Evolutionary conservation across 2,113 vertebrate species (phyloP).

Genomic region (Alligator sinensis): DNA sequence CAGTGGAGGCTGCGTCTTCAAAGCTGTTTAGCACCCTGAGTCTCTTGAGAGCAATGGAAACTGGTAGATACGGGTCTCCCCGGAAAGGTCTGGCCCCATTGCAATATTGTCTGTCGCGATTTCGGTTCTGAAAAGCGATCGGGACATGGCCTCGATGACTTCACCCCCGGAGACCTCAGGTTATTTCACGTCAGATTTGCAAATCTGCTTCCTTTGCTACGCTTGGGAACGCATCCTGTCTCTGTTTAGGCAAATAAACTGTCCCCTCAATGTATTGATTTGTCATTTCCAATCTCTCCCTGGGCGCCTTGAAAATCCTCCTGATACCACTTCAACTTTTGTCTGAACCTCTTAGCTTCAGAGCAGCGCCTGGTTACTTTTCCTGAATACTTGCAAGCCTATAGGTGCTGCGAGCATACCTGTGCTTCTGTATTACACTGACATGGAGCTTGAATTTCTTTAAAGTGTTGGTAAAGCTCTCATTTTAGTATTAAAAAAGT

Average conservation of each 20-base stretch:
- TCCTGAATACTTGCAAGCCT: conserved; percentile 40
- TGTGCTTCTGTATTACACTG: conserved; percentile 3
- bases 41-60: neutral
- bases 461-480: conserved; percentile 18
- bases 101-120: neutral
- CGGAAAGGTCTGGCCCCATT: neutral
- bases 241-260: conserved; percentile 7
- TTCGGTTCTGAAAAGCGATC: conserved; percentile 8
- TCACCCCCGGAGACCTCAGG: neutral
- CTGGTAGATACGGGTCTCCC: neutral
- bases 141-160: neutral
- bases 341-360: conserved; percentile 41
- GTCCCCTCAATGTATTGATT: conserved; percentile 14
- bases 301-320: conserved; percentile 12
- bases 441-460: conserved; percentile 40
- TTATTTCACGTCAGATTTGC: conserved; percentile 9
- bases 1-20: neutral
- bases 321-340: conserved; percentile 38
- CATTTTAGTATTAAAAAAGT: conserved; percentile 1
- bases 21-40: neutral
- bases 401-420: conserved; percentile 30
- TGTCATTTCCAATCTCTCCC: conserved; percentile 9
- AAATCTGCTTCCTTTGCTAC: neutral
- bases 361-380: neutral
- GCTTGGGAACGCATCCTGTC: neutral